Evolutionary conservation across 2,888 invertebrate genomes (phyloP), one percentile per base, ranked within the genome.

Genomic region (Lasioglossum morio): DNA sequence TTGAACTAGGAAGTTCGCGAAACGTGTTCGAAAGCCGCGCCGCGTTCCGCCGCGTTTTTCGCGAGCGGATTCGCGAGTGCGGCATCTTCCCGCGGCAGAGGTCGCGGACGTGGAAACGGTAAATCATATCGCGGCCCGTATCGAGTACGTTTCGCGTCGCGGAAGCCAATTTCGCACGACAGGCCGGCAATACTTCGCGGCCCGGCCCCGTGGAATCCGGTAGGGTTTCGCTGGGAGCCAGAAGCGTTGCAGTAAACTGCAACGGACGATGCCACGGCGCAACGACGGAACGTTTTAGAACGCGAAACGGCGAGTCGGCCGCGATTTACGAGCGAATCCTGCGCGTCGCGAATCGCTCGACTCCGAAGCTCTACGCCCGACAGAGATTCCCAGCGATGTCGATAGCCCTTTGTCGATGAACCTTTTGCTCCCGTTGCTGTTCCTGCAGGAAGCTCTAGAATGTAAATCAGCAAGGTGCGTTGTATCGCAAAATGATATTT

Each of bases 101-200:
- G 83, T 74, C 74, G 83, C 69, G 83, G 83, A 84, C 74, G 78
- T 87, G 88, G 82, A 90, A 90, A 89, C 90, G 90, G 90, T 90
- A 89, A 90, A 90, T 90, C 90, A 88, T 85, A 85, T 73, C 84
- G 80, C 83, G 77, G 79, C 72, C 78, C 81, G 53, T 80, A 88
- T 87, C 82, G 87, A 60, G 78, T 78, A 69, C 81, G 75, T 90
- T 86, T 88, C 86, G 84, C 90, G 74, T 37, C 77, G 87, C 78
- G 81, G 86, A 89, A 84, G 88, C 88, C 91, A 90, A 90, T 90
- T 90, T 90, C 84, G 90, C 85, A 76, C 85, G 85, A 84, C 84
- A 81, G 70, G 78, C 81, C 77, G 85, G 85, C 84, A 72, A 74
- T 78, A 77, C 79, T 60, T 27, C 66, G 69, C 69, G 34, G 69